A percentile compares a stretch with the other conserved stretches of the same genome.
phyloP scores from a whole-genome alignment of 2,113 vertebrate genomes.

The Danio rerio region DNA sequence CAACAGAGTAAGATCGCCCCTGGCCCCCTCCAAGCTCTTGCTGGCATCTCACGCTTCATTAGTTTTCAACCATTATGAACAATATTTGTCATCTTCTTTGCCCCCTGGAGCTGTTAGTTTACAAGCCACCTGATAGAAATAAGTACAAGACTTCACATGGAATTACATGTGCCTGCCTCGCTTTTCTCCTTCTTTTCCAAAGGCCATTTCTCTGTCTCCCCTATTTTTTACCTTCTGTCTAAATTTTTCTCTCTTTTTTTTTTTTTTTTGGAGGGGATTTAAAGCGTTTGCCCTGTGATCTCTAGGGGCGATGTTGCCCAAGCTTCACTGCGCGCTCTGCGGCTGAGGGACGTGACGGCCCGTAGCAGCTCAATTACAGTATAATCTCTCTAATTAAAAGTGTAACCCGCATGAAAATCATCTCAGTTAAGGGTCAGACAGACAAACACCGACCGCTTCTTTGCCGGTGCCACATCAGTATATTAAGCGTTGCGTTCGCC shows the following conservation, averaged over 20 bases:
- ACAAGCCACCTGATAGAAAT: conserved; percentile 63
- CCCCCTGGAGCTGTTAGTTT: conserved; percentile 57
- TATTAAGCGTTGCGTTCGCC: neutral
- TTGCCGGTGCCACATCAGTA: conserved; percentile 14
- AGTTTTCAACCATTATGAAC: conserved; percentile 60
- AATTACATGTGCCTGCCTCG: conserved; percentile 55
- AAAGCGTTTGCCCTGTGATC: conserved; percentile 9
- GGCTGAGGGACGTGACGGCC: conserved; percentile 8
- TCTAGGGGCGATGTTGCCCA: conserved; percentile 15
- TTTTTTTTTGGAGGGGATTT: conserved; percentile 31
- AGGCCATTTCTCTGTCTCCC: conserved; percentile 26
- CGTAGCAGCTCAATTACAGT: conserved; percentile 40
- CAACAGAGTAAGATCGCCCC: conserved; percentile 45
- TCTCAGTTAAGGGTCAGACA: conserved; percentile 30
- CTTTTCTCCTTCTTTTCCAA: conserved; percentile 18
- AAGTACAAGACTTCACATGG: conserved; percentile 53
- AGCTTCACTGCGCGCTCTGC: conserved; percentile 4
- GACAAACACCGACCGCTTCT: conserved; percentile 9
- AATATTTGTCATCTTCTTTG: conserved; percentile 58
- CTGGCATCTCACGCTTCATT: conserved; percentile 59
- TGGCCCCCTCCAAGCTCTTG: conserved; percentile 48
- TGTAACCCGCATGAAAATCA: conserved; percentile 37
- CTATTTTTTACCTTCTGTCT: conserved; percentile 19
- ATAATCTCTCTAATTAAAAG: conserved; percentile 41
- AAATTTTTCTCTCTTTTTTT: neutral